phyloP scores from a whole-genome alignment of 2,113 vertebrate genomes.

The Hippocampus barbouri region DNA sequence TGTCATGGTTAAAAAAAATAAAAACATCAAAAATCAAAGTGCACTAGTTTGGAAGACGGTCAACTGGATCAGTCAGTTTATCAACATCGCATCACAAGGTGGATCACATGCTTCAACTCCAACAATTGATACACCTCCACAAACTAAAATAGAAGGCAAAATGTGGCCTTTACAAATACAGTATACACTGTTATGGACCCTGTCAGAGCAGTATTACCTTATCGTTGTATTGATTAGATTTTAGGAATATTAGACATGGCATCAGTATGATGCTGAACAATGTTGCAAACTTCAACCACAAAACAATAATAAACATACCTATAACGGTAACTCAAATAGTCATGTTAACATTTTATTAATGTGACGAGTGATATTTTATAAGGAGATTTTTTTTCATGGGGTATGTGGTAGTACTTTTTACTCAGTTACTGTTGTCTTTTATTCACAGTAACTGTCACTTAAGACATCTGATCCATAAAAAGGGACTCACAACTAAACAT shows the following conservation, averaged over 20 bases:
- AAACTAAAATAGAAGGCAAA: background rate
- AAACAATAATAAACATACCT: background rate
- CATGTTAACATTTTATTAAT: background rate
- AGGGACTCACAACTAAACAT: background rate
- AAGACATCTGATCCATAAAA: background rate
- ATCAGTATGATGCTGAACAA: background rate
- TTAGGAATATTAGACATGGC: background rate
- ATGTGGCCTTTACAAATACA: background rate
- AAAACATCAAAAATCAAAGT: background rate
- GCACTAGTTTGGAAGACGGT: slow-evolving; percentile 50
- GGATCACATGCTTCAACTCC: background rate
- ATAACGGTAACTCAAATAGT: background rate
- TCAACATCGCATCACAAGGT: slow-evolving; percentile 7
- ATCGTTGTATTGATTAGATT: background rate
- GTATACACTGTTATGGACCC: background rate
- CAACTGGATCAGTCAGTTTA: slow-evolving; percentile 21
- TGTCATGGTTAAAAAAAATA: background rate
- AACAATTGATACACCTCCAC: background rate
- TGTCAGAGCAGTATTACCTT: background rate
- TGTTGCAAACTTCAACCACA: background rate
- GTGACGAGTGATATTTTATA: background rate
- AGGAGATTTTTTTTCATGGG: no score
- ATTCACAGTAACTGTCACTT: background rate
- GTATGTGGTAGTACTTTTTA: background rate
- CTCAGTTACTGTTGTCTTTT: no score